Conservation (phyloP, 2,113 vertebrate species). For the Marmota flaviventris region DNA sequence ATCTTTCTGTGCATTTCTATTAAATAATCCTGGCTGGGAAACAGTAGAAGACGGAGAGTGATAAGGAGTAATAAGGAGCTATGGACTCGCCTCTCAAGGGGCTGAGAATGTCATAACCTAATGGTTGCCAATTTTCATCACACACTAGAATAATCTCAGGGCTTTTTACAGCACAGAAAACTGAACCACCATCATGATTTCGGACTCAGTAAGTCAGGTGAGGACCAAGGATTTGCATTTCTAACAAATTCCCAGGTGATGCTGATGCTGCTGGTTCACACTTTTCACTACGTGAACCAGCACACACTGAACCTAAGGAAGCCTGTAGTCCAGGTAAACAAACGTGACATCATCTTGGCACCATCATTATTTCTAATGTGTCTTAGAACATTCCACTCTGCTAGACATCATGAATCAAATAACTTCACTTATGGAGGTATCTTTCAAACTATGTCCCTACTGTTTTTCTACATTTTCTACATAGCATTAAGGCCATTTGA, state of each 20-base stretch:
- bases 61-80: neutral
- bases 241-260: constrained; percentile 24
- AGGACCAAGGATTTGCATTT: neutral
- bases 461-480: constrained; percentile 23
- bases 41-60: neutral
- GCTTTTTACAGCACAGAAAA: constrained; percentile 10
- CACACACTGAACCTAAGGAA: neutral
- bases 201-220: neutral
- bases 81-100: neutral
- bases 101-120: neutral
- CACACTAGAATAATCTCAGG: neutral
- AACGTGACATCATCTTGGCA: neutral
- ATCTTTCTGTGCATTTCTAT: neutral
- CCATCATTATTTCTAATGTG: neutral
- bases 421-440: neutral
- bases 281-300: neutral
- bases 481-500: neutral
- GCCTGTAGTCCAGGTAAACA: neutral
- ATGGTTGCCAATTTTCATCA: neutral
- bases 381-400: neutral
- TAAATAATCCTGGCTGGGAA: neutral
- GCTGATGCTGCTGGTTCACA: neutral
- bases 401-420: neutral
- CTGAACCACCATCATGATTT: neutral
- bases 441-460: neutral